Conservation (phyloP, 2,113 vertebrate species). For the Pao palembangensis region DNA sequence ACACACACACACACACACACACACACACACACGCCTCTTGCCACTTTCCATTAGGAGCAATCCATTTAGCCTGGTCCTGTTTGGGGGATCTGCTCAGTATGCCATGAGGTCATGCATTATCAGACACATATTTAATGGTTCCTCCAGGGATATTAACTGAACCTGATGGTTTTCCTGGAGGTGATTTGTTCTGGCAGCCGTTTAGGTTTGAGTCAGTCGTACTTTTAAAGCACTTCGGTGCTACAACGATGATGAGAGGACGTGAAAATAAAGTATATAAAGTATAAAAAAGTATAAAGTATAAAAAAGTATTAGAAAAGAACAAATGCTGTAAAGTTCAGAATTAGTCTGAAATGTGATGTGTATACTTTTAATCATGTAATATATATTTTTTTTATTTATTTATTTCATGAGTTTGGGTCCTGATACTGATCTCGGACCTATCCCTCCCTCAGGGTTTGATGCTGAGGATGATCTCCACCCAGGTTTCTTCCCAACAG, state of each 20-base stretch:
- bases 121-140: constrained; percentile 36
- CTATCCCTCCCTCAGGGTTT: constrained; percentile 73
- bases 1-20: constrained; percentile 16
- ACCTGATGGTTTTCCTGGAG: not conserved
- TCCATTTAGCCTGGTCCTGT: constrained; percentile 56
- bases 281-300: no score
- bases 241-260: not conserved
- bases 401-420: not conserved
- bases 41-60: constrained; percentile 47
- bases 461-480: constrained; percentile 87
- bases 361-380: no score
- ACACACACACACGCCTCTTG: constrained; percentile 36
- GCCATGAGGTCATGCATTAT: constrained; percentile 48
- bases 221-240: no score
- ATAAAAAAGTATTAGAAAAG: not conserved
- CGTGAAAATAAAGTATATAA: no score
- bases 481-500: constrained; percentile 75
- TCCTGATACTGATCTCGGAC: not conserved
- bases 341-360: no score
- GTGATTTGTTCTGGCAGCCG: not conserved
- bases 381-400: no score
- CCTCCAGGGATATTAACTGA: constrained; percentile 37
- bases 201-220: not conserved
- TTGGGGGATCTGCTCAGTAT: constrained; percentile 42
- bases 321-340: not conserved